A percentile compares a stretch with the other conserved stretches of the same genome.
These are phyloP conservation scores for Thumatha senex DNA, from an alignment of 2,888 invertebrate genomes.

Conservation along the genomic window DNA sequence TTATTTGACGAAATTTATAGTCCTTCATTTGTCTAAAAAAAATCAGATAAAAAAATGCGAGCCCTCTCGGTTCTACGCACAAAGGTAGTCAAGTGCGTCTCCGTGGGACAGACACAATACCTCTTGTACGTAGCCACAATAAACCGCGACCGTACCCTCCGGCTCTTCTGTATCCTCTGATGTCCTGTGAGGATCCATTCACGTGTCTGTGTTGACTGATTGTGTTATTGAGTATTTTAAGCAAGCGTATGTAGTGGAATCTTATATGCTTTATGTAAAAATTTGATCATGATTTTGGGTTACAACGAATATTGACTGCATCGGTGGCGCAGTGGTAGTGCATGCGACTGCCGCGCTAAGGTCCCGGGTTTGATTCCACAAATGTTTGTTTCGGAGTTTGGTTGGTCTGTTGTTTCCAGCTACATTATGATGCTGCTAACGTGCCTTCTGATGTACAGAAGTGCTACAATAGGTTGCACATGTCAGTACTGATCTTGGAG, in stretches of 20 bases:
- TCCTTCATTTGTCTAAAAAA: background rate
- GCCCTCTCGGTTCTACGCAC: conserved; percentile 14
- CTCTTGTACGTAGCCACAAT: conserved; percentile 17
- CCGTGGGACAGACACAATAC: conserved; percentile 30
- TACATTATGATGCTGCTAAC: too few relatives aligned
- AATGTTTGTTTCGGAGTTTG: too few relatives aligned
- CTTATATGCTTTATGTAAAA: too few relatives aligned
- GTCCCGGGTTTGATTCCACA: too few relatives aligned
- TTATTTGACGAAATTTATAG: background rate
- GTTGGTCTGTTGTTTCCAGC: too few relatives aligned
- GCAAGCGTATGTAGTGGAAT: background rate
- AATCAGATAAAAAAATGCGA: conserved; percentile 7
- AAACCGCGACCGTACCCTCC: conserved; percentile 12
- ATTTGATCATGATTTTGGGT: too few relatives aligned
- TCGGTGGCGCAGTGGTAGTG: too few relatives aligned
- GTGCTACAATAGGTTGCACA: too few relatives aligned
- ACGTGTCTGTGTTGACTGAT: conserved; percentile 31
- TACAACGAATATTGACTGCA: background rate
- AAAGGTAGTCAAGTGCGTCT: conserved; percentile 25
- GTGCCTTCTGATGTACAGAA: too few relatives aligned
- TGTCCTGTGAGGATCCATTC: conserved; percentile 17
- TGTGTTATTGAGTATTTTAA: conserved; percentile 18
- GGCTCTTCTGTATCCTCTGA: conserved; percentile 3
- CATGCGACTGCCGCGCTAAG: too few relatives aligned
- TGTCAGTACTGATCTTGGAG: too few relatives aligned